Percentiles rank a stretch among this genome's conserved stretches.
These are phyloP conservation scores for Anagrus nilaparvatae DNA, from an alignment of 1,140 invertebrate species.

Conservation along the genomic window DNA sequence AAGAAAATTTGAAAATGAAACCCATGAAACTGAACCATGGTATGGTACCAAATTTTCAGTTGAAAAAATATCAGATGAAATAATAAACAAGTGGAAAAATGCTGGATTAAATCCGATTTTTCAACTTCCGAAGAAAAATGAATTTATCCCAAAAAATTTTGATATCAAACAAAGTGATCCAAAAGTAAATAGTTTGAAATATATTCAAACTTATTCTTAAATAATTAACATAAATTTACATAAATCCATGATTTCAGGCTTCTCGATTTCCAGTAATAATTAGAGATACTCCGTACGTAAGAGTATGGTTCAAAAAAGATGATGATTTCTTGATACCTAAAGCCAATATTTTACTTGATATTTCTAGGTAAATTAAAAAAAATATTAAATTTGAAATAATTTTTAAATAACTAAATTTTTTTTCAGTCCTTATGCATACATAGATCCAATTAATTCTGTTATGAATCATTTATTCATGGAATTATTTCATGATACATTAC, in stretches of 20 bases:
- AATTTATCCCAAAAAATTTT: constrained; percentile 84
- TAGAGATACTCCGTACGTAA: constrained; percentile 63
- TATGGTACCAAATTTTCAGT: constrained; percentile 82
- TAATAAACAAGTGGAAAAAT: constrained; percentile 59
- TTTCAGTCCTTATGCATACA: constrained; percentile 71
- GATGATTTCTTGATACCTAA: constrained; percentile 85
- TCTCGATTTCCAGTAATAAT: constrained; percentile 61
- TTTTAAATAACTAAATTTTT: constrained; percentile 21
- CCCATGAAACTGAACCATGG: constrained; percentile 66
- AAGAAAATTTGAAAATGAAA: constrained; percentile 57
- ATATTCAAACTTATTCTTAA: no score
- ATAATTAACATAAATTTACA: constrained; percentile 13
- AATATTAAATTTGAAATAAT: neutral
- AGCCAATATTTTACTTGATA: constrained; percentile 67
- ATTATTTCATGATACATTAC: constrained; percentile 77
- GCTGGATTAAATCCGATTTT: constrained; percentile 54
- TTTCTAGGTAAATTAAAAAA: constrained; percentile 52
- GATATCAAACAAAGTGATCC: constrained; percentile 51
- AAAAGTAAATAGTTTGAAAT: constrained; percentile 16
- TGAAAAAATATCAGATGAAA: constrained; percentile 53
- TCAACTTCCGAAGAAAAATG: constrained; percentile 70
- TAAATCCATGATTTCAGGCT: constrained; percentile 28
- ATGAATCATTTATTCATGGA: constrained; percentile 74
- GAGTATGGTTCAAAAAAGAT: constrained; percentile 93
- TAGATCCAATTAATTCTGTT: constrained; percentile 75